Conservation (phyloP, 2,888 invertebrate genomes). For the Galeruca laticollis region DNA sequence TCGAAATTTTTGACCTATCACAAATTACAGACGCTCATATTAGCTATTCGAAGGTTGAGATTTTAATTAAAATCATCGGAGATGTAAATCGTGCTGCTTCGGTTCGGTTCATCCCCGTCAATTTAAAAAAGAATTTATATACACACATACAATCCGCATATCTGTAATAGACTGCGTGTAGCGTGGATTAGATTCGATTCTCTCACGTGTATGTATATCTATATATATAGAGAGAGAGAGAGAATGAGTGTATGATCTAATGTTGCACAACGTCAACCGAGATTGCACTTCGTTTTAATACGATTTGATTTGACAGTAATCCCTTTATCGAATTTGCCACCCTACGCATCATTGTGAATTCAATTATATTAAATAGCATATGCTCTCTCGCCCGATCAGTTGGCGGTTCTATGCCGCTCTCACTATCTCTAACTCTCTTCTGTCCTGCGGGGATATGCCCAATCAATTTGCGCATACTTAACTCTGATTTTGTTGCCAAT, state of each 20-base stretch:
- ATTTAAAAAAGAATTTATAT: constrained; percentile 27
- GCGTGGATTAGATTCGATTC: constrained; percentile 27
- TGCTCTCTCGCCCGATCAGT: constrained; percentile 59
- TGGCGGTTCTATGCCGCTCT: not conserved
- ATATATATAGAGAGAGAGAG: not conserved
- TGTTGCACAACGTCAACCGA: constrained; percentile 56
- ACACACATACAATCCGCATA: constrained; percentile 45
- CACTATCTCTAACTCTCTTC: not conserved
- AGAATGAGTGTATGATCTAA: constrained; percentile 43
- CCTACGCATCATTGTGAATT: constrained; percentile 66
- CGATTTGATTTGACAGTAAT: constrained; percentile 70
- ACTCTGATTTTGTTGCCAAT: constrained; percentile 52
- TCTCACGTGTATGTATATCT: not conserved
- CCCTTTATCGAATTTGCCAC: constrained; percentile 68
- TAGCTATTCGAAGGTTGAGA: too few relatives aligned
- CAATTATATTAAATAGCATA: constrained; percentile 69
- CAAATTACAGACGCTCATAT: too few relatives aligned
- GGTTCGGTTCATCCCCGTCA: constrained; percentile 16
- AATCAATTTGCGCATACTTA: constrained; percentile 58
- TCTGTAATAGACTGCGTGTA: constrained; percentile 39
- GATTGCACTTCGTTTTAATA: constrained; percentile 66
- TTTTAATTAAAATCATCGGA: too few relatives aligned
- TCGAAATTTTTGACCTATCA: too few relatives aligned
- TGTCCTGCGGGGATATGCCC: constrained; percentile 49
- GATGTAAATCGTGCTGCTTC: too few relatives aligned